These are phyloP conservation scores for Conops quadrifasciatus DNA, from an alignment of 2,888 invertebrate genomes.

Conservation along the genomic window DNA sequence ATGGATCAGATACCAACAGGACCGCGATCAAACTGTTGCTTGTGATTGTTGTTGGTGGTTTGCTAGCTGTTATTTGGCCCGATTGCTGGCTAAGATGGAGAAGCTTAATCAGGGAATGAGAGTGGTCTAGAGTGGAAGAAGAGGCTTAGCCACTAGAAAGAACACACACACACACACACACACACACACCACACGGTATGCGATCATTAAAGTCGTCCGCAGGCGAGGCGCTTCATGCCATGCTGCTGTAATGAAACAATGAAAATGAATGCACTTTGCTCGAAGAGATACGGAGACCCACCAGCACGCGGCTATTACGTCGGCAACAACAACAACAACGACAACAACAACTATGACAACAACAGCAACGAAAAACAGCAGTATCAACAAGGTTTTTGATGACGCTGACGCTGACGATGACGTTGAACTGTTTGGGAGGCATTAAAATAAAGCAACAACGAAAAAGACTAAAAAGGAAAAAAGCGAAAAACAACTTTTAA, in stretches of 20 bases:
- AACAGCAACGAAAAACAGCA: conserved; percentile 46
- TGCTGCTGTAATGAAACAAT: conserved; percentile 4
- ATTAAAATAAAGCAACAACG: conserved; percentile 12
- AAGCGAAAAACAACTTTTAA: background rate
- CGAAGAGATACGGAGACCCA: conserved; percentile 48
- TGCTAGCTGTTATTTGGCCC: background rate
- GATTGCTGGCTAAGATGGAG: conserved; percentile 8
- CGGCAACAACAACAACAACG: conserved; percentile 35
- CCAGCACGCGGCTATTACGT: conserved; percentile 53
- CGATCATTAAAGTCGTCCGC: background rate
- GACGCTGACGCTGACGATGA: conserved; percentile 45
- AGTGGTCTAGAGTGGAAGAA: background rate
- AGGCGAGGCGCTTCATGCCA: conserved; percentile 15
- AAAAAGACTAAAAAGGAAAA: background rate
- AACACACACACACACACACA: conserved; percentile 10
- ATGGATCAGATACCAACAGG: conserved; percentile 10
- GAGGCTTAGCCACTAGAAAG: background rate
- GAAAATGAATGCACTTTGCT: conserved; percentile 35
- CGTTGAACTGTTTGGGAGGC: conserved; percentile 57
- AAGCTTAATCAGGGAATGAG: conserved; percentile 5
- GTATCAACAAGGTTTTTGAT: conserved; percentile 39
- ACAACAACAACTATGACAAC: conserved; percentile 35
- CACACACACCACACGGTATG: background rate
- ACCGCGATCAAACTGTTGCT: conserved; percentile 1
- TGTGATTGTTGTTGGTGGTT: conserved; percentile 11